Percentiles rank a stretch among this genome's conserved stretches.
These are phyloP conservation scores for Corythaeola cristata DNA, from an alignment of 2,113 vertebrate species.

Conservation along the genomic window DNA sequence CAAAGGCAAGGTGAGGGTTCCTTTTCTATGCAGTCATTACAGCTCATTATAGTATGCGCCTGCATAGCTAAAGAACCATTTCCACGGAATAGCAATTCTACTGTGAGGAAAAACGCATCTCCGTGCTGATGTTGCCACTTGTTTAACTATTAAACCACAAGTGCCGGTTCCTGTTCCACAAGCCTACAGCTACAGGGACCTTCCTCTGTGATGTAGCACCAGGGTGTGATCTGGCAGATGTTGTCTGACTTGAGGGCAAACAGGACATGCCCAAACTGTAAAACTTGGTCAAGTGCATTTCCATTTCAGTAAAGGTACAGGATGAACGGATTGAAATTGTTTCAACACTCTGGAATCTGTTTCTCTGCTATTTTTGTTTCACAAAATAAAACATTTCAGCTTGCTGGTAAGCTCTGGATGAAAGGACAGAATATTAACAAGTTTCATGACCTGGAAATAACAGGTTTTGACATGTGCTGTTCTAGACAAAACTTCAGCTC, in stretches of 20 bases:
- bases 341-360: background rate
- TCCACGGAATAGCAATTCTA: background rate
- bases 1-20: background rate
- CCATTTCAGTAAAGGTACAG: background rate
- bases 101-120: background rate
- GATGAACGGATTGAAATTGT: background rate
- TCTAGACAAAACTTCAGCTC: background rate
- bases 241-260: background rate
- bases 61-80: background rate
- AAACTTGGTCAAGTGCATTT: background rate
- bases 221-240: background rate
- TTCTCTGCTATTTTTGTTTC: background rate
- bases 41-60: background rate
- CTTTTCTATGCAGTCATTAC: background rate
- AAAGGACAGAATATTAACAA: background rate
- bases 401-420: background rate
- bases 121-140: background rate
- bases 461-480: background rate
- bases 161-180: background rate
- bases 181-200: background rate
- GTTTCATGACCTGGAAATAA: slow-evolving; percentile 10
- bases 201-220: background rate
- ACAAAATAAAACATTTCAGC: background rate
- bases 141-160: background rate
- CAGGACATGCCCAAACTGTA: background rate